Base-by-base conservation (phyloP, 2,888 invertebrate species). In the Eremobia ochroleuca region DNA sequence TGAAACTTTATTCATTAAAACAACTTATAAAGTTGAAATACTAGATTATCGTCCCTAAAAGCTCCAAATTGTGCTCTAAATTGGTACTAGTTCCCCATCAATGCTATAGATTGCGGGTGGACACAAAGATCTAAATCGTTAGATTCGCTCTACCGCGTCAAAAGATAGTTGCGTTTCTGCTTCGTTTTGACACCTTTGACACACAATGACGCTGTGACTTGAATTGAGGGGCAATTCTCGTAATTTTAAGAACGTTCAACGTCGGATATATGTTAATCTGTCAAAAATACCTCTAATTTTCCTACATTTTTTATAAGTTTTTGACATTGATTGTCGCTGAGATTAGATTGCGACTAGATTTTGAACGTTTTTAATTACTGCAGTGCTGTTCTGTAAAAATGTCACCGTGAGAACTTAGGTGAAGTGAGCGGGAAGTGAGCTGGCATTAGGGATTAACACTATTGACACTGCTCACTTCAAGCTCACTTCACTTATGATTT, bases 21-120 rank as follows among this genome's bases (percentile, higher is more conserved):
- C 31, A 76, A 40, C 9, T 49, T n/a, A 49, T 9, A 18, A 69
- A n/a, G 18, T 69, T 37, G 1, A 43, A 70, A 65, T 28, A 55
- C 25, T 6, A 70, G 6, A 67, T 37, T 46, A 61, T 34, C 52
- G 58, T 52, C 15, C 37, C 1, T 15, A 40, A 71, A 52, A 52
- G 34, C 52, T 55, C 28, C 34, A 65, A 59, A 69, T 70, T 49
- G 68, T 52, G 28, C 31, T 18, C 28, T 55, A 11, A 68, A 82
- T 72, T 34, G 65, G 46, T 34, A 21, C 25, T 80, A 69, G 62
- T 49, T 71, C 18, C 4, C 62, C 52, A 81, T 68, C 65, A 65
- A 61, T 40, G 52, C 13, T 18, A 40, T 73, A 66, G 55, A 77
- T 65, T 55, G 65, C 79, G 65, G 70, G 74, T 67, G 18, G 58